phyloP scores from a whole-genome alignment of 2,797 vertebrate species.

The Ambastaia sidthimunki region DNA sequence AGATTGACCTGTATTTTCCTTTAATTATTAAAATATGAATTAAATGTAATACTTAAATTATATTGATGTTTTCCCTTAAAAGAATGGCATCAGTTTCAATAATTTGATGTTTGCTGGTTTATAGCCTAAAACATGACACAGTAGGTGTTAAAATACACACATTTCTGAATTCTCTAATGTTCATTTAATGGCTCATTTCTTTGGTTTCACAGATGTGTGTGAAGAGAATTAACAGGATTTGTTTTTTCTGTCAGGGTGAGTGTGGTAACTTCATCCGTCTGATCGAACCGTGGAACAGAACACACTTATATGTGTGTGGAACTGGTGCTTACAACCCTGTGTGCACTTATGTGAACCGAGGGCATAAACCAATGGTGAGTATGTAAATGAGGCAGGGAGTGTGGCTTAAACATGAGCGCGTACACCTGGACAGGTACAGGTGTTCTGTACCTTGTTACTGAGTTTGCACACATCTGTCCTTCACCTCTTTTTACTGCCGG shows the following conservation, averaged over 20 bases:
- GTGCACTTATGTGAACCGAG: constrained; percentile 92
- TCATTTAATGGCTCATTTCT: not conserved
- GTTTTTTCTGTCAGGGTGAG: constrained; percentile 82
- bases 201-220: constrained; percentile 20
- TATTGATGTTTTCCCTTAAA: too few species aligned
- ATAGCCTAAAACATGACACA: not conserved
- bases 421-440: constrained; percentile 22
- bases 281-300: constrained; percentile 98
- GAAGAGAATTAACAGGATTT: constrained; percentile 10
- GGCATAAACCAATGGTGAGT: constrained; percentile 92
- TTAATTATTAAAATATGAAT: too few species aligned
- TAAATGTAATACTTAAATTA: too few species aligned
- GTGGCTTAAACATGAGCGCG: not conserved
- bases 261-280: constrained; percentile 97
- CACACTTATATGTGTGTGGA: constrained; percentile 94
- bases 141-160: not conserved
- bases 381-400: not conserved
- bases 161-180: not conserved
- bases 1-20: too few species aligned
- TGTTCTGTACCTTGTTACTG: not conserved
- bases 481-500: not conserved
- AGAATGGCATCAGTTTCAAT: too few species aligned
- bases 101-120: not conserved
- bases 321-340: constrained; percentile 97
- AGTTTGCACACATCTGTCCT: constrained; percentile 40